Percentiles rank a stretch among this genome's conserved stretches.
phyloP scores from a whole-genome alignment of 2,113 vertebrate genomes.

The Oenanthe oenanthe region DNA sequence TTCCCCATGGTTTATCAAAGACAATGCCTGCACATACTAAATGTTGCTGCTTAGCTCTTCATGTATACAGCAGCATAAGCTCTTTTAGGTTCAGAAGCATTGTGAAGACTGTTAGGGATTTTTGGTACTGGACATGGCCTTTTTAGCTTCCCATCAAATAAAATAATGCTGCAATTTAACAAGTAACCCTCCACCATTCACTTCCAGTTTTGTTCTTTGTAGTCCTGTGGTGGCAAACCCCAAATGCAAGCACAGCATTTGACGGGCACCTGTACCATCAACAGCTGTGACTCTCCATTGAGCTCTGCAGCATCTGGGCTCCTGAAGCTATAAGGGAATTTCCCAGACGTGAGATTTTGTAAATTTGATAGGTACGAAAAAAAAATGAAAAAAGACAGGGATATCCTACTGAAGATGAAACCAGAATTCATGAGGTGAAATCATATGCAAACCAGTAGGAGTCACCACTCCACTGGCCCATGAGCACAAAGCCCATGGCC shows the following conservation, averaged over 20 bases:
- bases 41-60: not conserved
- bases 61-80: not conserved
- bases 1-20: slow-evolving; percentile 8
- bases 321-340: not conserved
- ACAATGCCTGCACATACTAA: not conserved
- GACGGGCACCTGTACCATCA: not conserved
- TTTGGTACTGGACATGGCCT: not conserved
- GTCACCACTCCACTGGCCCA: not conserved
- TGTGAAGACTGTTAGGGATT: not conserved
- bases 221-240: not conserved
- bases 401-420: fast-evolving
- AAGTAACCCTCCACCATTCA: not conserved
- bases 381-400: not conserved
- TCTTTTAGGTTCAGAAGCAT: not conserved
- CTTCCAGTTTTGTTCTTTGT: not conserved
- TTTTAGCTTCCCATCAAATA: not conserved
- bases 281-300: not conserved
- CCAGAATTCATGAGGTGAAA: not conserved
- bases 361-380: not conserved
- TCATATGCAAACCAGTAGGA: not conserved
- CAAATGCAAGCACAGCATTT: not conserved
- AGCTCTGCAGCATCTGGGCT: not conserved
- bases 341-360: not conserved
- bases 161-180: not conserved
- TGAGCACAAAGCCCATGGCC: fast-evolving